These are phyloP conservation scores for Plectropomus leopardus DNA, from an alignment of 2,113 vertebrate species.

Conservation along the genomic window DNA sequence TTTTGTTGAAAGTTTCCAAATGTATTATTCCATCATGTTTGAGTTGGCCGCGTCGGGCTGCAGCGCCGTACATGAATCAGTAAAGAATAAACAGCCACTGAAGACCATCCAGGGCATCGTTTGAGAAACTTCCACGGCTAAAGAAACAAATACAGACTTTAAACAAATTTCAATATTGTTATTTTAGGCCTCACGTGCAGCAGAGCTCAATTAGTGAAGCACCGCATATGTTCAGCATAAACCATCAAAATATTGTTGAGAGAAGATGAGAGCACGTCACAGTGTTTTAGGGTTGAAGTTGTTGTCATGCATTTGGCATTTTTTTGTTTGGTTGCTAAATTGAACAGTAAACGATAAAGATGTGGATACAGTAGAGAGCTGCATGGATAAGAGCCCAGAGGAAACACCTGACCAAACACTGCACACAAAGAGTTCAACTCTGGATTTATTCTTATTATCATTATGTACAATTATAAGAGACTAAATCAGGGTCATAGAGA, in stretches of 20 bases:
- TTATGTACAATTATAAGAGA: not conserved
- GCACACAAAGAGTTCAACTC: conserved; percentile 14
- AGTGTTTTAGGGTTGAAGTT: conserved; percentile 10
- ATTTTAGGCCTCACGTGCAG: conserved; percentile 67
- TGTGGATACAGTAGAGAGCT: conserved; percentile 5
- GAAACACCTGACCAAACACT: conserved; percentile 61
- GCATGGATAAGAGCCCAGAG: not conserved
- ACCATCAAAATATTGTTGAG: conserved; percentile 62
- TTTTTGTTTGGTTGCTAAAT: conserved; percentile 22
- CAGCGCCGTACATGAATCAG: conserved; percentile 59
- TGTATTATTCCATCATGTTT: conserved; percentile 78
- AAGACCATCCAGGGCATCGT: conserved; percentile 61
- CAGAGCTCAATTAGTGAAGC: conserved; percentile 63
- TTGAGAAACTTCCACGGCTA: conserved; percentile 66
- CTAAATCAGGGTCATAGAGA: too few species aligned
- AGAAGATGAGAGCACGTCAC: conserved; percentile 54
- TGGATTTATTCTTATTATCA: conserved; percentile 3
- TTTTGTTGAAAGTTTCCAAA: conserved; percentile 72
- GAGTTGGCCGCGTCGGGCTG: conserved; percentile 61
- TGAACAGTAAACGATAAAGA: conserved; percentile 16
- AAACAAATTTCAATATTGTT: conserved; percentile 71
- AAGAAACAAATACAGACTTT: conserved; percentile 76
- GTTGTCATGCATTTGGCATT: conserved; percentile 29
- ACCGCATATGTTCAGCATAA: conserved; percentile 54
- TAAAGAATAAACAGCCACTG: conserved; percentile 63